Percentiles rank a stretch among this genome's conserved stretches.
Conservation (phyloP, 2,797 vertebrate species). For the Platyrinchus mystaceus region DNA sequence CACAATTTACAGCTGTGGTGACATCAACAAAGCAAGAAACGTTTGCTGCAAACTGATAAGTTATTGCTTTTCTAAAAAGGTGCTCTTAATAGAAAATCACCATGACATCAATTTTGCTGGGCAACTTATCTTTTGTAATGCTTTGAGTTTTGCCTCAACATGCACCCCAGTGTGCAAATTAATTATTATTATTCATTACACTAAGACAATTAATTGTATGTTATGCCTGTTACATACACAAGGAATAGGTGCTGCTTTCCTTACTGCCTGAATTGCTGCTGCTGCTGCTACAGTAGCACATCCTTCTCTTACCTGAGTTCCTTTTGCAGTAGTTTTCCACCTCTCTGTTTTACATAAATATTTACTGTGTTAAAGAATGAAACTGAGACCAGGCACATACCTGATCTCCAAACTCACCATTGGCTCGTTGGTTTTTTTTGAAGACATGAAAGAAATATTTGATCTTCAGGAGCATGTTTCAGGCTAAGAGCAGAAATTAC, state of each 20-base stretch:
- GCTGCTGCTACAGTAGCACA: neutral
- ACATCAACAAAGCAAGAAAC: neutral
- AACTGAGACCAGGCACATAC: neutral
- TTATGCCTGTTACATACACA: neutral
- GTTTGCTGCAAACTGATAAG: neutral
- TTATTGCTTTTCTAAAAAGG: neutral
- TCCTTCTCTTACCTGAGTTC: neutral
- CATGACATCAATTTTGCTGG: neutral
- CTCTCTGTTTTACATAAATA: rapidly evolving
- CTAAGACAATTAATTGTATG: neutral
- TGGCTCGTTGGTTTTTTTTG: neutral
- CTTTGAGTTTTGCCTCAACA: neutral
- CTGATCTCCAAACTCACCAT: neutral
- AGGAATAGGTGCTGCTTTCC: neutral
- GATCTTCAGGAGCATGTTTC: neutral
- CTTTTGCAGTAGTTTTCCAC: neutral
- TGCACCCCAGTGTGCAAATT: neutral
- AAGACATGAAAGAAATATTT: neutral
- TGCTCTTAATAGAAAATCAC: neutral
- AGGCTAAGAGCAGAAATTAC: neutral
- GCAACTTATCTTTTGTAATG: neutral
- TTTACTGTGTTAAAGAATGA: neutral
- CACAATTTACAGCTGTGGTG: neutral
- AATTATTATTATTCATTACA: neutral
- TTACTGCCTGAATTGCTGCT: rapidly evolving